Evolutionary conservation across 2,113 vertebrate genomes (phyloP), one percentile per base, ranked within the genome.

Genomic region (Lampris incognitus): DNA sequence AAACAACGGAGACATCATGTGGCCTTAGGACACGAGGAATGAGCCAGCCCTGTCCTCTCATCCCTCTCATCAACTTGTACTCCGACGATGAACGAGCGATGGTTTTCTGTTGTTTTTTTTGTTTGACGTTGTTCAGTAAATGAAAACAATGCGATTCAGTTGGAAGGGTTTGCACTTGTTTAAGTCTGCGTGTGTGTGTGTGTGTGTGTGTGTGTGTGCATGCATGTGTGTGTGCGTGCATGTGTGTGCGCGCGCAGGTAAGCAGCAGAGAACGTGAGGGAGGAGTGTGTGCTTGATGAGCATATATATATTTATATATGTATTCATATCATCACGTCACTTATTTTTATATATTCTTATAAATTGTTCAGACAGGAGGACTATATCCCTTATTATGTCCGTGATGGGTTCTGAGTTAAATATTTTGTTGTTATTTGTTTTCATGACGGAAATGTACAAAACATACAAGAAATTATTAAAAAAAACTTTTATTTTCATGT

Each of bases 401-500:
- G 68, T 76, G 66, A 70, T 76, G 66, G 46, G 9, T 50, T 77
- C 81, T 69, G 64, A 57, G 54, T 87, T 84, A 59, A 73, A 42
- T 71, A 74, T 54, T 24, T 65, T 78, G 75, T 89, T 76, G 81
- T 63, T 85, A 66, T 72, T 70, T 85, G 87, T 89, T 87, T 87
- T 84, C 50, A 67, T 86, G 61, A 66, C 72, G 50, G 84, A 87
- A 79, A 46, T 85, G 86, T 75, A 89, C 66, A 89, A 89, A 87
- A 79, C 68, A 54, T 54, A 64, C 78, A 76, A 89, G 60, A 88
- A 90, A 85, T 89, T 85, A 85, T 84, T 83, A 49, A 81, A 81
- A 79, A 84, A 44, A 87, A 74, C 72, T n/a, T 66, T 87, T 91
- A 78, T 84, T 87, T 86, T 88, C 73, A 85, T 75, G 55, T 66